phyloP scores from a whole-genome alignment of 2,113 vertebrate genomes.

The Philantomba maxwellii region DNA sequence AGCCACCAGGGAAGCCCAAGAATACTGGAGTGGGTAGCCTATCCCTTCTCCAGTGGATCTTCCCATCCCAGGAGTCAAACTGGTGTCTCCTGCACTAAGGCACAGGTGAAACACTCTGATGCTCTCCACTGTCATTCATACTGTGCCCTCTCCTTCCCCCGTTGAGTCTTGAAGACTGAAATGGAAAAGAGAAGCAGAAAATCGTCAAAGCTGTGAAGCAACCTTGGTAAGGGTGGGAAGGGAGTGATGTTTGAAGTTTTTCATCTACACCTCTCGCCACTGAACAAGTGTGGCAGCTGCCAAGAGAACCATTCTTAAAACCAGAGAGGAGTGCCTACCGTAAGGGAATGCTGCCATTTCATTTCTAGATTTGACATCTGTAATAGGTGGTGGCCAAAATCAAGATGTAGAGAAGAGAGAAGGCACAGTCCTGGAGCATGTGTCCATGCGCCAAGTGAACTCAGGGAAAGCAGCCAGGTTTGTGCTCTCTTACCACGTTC shows the following conservation, averaged over 20 bases:
- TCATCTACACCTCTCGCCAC: not conserved
- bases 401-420: not conserved
- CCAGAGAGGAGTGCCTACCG: rapidly evolving
- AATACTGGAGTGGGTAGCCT: not conserved
- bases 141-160: rapidly evolving
- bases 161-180: not conserved
- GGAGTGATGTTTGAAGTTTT: not conserved
- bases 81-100: not conserved
- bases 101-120: not conserved
- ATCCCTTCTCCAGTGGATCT: not conserved
- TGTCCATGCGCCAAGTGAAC: not conserved
- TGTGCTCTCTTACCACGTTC: not conserved
- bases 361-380: not conserved
- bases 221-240: not conserved
- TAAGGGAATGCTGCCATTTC: not conserved
- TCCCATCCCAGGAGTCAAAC: not conserved
- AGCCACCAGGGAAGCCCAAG: not conserved
- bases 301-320: not conserved
- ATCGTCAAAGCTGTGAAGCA: not conserved
- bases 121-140: not conserved
- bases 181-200: not conserved
- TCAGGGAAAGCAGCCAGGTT: not conserved
- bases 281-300: not conserved
- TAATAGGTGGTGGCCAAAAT: not conserved
- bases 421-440: not conserved